Evolutionary conservation across 2,113 vertebrate species (phyloP).

Genomic region (Tenebrosternarchus preto): DNA sequence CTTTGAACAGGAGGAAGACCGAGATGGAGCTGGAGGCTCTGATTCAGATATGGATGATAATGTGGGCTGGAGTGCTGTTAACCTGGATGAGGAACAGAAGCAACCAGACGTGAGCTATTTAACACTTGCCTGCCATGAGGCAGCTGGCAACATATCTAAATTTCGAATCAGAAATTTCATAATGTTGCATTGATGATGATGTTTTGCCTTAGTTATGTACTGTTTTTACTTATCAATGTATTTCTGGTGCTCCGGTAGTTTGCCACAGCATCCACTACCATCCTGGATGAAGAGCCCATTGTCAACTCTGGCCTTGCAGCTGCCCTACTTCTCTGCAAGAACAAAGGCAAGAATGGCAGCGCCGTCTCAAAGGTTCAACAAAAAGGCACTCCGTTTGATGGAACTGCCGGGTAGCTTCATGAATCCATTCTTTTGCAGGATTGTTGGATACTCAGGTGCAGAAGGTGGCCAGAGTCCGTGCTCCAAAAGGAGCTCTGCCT

Average conservation of each 20-base stretch:
- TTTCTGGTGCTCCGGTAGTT: constrained; percentile 65
- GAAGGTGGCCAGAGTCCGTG: constrained; percentile 85
- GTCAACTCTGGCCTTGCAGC: constrained; percentile 85
- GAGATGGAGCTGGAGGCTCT: constrained; percentile 75
- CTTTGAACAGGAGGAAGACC: constrained; percentile 82
- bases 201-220: background rate
- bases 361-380: no score
- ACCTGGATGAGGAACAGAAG: constrained; percentile 85
- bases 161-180: background rate
- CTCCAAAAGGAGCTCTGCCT: constrained; percentile 77
- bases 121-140: no score
- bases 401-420: no score
- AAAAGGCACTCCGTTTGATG: no score
- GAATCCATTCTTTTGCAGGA: constrained; percentile 62
- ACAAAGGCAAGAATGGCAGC: constrained; percentile 74
- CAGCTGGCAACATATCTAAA: background rate
- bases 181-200: background rate
- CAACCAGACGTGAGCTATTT: constrained; percentile 76
- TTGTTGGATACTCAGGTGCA: constrained; percentile 86
- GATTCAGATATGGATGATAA: constrained; percentile 86
- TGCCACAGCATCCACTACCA: constrained; percentile 84
- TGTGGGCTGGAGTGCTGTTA: constrained; percentile 88
- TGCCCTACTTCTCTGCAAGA: constrained; percentile 84
- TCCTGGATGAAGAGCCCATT: constrained; percentile 90
- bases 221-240: background rate